Evolutionary conservation across 2,797 vertebrate species (phyloP).

Genomic region (Denticeps clupeoides): DNA sequence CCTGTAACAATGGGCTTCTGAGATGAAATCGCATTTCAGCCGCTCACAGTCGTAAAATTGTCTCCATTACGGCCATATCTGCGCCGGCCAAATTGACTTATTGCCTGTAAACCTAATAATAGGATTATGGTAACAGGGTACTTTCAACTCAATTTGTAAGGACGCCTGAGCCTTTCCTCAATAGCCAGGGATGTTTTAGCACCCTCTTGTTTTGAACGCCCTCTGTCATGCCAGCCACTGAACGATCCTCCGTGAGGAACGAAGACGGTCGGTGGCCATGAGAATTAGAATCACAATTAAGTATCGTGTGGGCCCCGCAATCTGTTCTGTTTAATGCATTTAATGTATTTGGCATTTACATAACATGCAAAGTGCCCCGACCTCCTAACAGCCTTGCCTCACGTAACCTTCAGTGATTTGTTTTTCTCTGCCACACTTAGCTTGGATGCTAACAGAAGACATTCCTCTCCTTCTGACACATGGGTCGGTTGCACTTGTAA

Average conservation of each 20-base stretch:
- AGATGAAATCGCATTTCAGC: slow-evolving; percentile 41
- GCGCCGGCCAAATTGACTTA: slow-evolving; percentile 36
- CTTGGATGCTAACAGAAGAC: no score
- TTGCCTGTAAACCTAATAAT: slow-evolving; percentile 34
- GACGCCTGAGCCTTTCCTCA: slow-evolving; percentile 28
- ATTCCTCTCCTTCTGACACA: no score
- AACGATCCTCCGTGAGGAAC: slow-evolving; percentile 26
- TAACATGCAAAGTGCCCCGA: slow-evolving; percentile 8
- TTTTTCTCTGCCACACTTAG: no score
- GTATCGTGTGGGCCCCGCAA: no score
- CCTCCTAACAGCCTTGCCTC: not conserved
- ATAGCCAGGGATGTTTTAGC: slow-evolving; percentile 32
- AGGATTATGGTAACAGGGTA: slow-evolving; percentile 35
- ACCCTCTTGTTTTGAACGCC: no score
- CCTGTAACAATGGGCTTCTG: slow-evolving; percentile 39
- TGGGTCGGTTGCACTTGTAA: no score
- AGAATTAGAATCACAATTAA: not conserved
- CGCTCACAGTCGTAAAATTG: slow-evolving; percentile 17
- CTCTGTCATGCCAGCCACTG: slow-evolving; percentile 29
- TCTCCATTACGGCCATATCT: slow-evolving; percentile 38
- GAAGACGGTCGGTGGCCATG: slow-evolving; percentile 9
- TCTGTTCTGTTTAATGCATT: no score
- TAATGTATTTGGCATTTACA: no score
- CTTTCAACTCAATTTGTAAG: slow-evolving; percentile 40
- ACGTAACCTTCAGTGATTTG: no score